phyloP scores from a whole-genome alignment of 2,113 vertebrate genomes.

The Mixornis gularis region DNA sequence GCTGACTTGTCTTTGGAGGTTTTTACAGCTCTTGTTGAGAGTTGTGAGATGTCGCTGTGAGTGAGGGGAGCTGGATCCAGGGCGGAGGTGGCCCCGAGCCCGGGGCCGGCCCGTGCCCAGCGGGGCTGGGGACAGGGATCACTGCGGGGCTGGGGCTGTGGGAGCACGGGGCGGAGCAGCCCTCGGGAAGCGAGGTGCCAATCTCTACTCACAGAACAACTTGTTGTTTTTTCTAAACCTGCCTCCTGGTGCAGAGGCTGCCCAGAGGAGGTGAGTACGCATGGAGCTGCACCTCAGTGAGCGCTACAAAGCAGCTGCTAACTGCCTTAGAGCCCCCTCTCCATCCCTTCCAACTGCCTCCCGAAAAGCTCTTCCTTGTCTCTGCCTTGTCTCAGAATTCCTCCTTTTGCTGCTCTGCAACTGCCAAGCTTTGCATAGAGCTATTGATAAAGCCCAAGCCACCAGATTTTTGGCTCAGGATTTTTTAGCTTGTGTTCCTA shows the following conservation, averaged over 20 bases:
- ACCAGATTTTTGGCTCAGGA: not conserved
- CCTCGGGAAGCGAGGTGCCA: not conserved
- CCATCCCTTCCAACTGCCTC: not conserved
- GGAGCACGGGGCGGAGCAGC: not conserved
- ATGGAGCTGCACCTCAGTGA: conserved; percentile 10
- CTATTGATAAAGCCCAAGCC: not conserved
- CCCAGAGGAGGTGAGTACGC: conserved; percentile 10
- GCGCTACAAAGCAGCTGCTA: conserved; percentile 4
- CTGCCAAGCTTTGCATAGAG: conserved; percentile 50
- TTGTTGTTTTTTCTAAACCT: conserved; percentile 36
- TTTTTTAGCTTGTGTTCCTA: not conserved
- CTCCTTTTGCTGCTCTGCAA: conserved; percentile 22
- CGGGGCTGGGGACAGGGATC: not conserved
- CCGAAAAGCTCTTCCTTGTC: conserved; percentile 17
- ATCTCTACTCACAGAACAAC: not conserved
- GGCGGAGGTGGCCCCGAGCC: not conserved
- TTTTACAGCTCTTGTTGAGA: not conserved
- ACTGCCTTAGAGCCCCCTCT: not conserved
- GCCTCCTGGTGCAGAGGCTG: conserved; percentile 5
- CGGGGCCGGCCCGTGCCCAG: not conserved
- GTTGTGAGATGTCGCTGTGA: not conserved
- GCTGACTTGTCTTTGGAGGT: not conserved
- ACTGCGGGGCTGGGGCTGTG: not conserved
- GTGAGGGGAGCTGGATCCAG: fast-evolving
- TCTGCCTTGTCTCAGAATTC: not conserved